Percentiles rank a stretch among this genome's conserved stretches.
These are phyloP conservation scores for Rhynchomys soricoides DNA, from an alignment of 2,113 vertebrate species.

Conservation along the genomic window DNA sequence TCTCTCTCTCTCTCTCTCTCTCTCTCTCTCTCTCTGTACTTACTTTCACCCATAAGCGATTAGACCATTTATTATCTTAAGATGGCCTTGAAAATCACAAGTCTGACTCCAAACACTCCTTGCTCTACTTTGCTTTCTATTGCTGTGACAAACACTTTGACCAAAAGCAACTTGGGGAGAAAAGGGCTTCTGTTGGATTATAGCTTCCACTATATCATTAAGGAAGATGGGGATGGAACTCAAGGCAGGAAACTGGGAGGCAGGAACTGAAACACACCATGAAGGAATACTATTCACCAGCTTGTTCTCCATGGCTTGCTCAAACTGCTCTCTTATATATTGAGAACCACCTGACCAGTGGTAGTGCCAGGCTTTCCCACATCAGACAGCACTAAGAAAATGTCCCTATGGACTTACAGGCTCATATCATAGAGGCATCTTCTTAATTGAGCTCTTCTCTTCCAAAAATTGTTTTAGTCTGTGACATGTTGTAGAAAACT, in stretches of 20 bases:
- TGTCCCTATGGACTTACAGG: background rate
- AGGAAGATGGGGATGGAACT: background rate
- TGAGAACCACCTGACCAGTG: background rate
- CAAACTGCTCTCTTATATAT: background rate
- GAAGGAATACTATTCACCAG: background rate
- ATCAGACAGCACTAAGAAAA: background rate
- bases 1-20: too few species aligned
- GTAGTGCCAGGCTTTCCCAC: background rate
- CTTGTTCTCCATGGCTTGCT: background rate
- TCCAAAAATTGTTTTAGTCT: background rate
- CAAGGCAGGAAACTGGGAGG: background rate
- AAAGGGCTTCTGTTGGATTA: background rate
- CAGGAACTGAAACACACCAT: background rate
- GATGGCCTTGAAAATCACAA: slow-evolving; percentile 19
- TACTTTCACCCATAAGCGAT: background rate
- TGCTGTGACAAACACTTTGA: background rate
- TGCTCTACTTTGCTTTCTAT: background rate
- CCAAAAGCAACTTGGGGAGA: background rate
- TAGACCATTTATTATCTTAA: slow-evolving; percentile 6
- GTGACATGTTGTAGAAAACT: background rate
- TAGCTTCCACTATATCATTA: background rate
- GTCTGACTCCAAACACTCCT: background rate
- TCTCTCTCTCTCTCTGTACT: background rate
- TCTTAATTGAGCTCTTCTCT: background rate
- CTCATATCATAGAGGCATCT: background rate